Conservation (phyloP, 2,888 invertebrate genomes). For the Acronicta leporina region DNA sequence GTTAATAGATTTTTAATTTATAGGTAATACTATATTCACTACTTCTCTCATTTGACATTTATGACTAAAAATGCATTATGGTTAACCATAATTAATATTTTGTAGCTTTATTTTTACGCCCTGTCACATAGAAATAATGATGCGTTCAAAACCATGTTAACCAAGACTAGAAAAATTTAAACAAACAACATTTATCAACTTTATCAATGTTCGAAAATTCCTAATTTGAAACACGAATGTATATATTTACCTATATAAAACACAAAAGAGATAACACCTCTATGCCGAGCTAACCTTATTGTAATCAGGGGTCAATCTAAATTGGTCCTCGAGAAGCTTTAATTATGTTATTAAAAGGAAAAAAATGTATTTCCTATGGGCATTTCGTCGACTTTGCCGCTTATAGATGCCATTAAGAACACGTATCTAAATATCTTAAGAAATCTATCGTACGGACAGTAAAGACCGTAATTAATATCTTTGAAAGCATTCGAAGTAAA, state of each 20-base stretch:
- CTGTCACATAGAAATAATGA: constrained; percentile 10
- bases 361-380: constrained; percentile 76
- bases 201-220: constrained; percentile 48
- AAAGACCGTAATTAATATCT: constrained; percentile 80
- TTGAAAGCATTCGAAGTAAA: constrained; percentile 73
- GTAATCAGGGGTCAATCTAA: constrained; percentile 57
- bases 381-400: constrained; percentile 73
- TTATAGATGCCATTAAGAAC: constrained; percentile 74
- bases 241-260: constrained; percentile 13
- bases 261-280: constrained; percentile 61
- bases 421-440: constrained; percentile 78
- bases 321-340: constrained; percentile 61
- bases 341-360: constrained; percentile 80
- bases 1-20: constrained; percentile 3
- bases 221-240: constrained; percentile 42
- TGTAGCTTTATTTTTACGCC: constrained; percentile 6
- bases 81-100: neutral
- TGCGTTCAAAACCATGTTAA: constrained; percentile 12
- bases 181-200: constrained; percentile 40
- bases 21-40: constrained; percentile 1
- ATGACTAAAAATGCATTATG: constrained; percentile 1
- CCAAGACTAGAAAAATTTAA: constrained; percentile 9
- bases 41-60: constrained; percentile 1
- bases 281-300: constrained; percentile 10
- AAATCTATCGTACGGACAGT: constrained; percentile 75